phyloP scores from a whole-genome alignment of 2,113 vertebrate species.

The Pomatorhinus ruficollis region DNA sequence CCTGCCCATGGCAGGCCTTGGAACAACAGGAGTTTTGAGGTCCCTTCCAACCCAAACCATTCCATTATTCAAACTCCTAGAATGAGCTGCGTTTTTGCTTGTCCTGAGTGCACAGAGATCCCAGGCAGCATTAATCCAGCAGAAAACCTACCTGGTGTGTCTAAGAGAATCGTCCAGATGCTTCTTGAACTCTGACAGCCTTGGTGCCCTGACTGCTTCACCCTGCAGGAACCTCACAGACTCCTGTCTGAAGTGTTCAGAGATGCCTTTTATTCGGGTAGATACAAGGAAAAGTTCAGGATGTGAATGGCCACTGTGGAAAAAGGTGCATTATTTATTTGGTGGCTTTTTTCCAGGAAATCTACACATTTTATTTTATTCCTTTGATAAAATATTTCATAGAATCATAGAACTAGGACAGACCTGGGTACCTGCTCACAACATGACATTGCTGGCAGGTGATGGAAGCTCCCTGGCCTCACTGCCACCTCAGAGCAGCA shows the following conservation, averaged over 20 bases:
- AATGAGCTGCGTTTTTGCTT: not conserved
- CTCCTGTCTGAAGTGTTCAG: not conserved
- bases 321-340: not conserved
- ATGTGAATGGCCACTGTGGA: not conserved
- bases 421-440: not conserved
- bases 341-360: not conserved
- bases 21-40: fast-evolving
- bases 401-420: not conserved
- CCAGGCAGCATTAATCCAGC: not conserved
- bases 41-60: not conserved
- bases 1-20: not conserved
- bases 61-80: not conserved
- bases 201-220: not conserved
- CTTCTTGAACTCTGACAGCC: not conserved
- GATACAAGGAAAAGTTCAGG: not conserved
- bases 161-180: not conserved
- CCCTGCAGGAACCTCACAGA: not conserved
- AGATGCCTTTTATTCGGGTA: not conserved
- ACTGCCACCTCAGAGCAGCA: not conserved
- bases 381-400: not conserved
- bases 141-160: not conserved
- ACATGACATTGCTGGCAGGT: not conserved
- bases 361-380: not conserved
- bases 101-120: not conserved
- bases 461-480: not conserved